Conservation (phyloP, 1,140 invertebrate species). For the Drosophila busckii region DNA sequence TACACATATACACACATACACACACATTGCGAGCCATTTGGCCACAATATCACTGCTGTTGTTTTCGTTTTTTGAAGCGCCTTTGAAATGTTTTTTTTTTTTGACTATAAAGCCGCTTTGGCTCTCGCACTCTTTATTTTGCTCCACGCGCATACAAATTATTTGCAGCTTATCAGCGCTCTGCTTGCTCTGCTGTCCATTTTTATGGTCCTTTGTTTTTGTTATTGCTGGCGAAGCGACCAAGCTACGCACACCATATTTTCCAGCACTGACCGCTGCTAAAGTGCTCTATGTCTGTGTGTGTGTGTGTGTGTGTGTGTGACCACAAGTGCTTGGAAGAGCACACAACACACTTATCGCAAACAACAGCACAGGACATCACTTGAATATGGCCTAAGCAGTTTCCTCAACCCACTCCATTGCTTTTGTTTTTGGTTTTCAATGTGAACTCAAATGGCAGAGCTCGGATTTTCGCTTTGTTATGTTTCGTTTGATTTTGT, state of each 20-base stretch:
- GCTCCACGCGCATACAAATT: conserved; percentile 51
- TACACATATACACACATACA: conserved; percentile 2
- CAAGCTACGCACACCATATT: conserved; percentile 2
- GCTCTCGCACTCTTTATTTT: conserved; percentile 1
- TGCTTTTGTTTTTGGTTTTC: conserved; percentile 14
- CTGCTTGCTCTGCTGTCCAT: conserved; percentile 70
- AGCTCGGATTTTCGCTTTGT: conserved; percentile 20
- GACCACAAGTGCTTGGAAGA: conserved; percentile 45
- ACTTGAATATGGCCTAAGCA: conserved; percentile 76
- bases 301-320: conserved; percentile 16
- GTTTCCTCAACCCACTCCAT: conserved; percentile 49
- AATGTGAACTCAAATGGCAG: conserved; percentile 25
- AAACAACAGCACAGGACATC: conserved; percentile 52
- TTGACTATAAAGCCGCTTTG: conserved; percentile 25
- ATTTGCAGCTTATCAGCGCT: conserved; percentile 74
- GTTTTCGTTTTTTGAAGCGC: conserved; percentile 52
- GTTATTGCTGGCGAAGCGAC: conserved; percentile 22
- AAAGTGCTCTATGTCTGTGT: conserved; percentile 41
- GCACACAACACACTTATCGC: conserved; percentile 48
- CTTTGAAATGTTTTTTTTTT: conserved; percentile 59
- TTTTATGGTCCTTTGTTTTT: conserved; percentile 71
- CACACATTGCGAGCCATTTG: conserved; percentile 17
- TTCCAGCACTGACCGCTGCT: conserved; percentile 7
- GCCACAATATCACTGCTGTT: conserved; percentile 23
- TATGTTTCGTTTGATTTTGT: conserved; percentile 25